phyloP scores from a whole-genome alignment of 1,140 invertebrate species.

The Solenopsis invicta region DNA sequence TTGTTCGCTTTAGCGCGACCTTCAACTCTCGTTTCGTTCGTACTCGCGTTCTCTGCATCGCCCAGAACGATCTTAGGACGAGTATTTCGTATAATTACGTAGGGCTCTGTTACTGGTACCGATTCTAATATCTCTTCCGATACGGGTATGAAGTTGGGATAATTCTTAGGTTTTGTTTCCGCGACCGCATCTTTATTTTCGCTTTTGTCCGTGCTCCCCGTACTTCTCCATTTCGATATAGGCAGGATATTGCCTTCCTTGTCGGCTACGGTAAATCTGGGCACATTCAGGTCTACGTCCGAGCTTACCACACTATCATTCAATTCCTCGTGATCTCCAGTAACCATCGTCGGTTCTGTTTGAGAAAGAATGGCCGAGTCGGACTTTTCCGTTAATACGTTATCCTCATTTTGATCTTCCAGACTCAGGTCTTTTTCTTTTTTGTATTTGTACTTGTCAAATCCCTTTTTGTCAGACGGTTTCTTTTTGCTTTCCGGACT shows the following conservation, averaged over 20 bases:
- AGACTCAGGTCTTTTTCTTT: conserved; percentile 77
- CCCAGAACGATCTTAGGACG: neutral
- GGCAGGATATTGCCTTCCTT: conserved; percentile 54
- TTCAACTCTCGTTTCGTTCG: conserved; percentile 1
- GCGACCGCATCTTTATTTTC: neutral
- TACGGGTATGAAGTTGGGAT: conserved; percentile 83
- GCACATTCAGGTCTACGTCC: conserved; percentile 17
- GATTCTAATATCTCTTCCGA: conserved; percentile 79
- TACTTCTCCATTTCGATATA: conserved; percentile 67
- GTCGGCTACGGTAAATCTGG: neutral
- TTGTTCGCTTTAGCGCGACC: neutral
- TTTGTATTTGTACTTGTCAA: conserved; percentile 74
- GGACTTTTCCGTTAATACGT: conserved; percentile 46
- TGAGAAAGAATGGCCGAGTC: conserved; percentile 4
- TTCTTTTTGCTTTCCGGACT: conserved; percentile 71
- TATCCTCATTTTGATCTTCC: conserved; percentile 65
- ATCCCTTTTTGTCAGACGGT: conserved; percentile 67
- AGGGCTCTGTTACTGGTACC: conserved; percentile 67
- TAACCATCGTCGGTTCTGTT: conserved; percentile 12
- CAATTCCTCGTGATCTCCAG: conserved; percentile 45
- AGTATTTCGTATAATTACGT: conserved; percentile 58
- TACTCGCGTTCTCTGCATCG: neutral
- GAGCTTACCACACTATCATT: conserved; percentile 29
- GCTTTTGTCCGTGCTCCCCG: conserved; percentile 20
- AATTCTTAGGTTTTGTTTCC: conserved; percentile 56